Percentiles rank a stretch among this genome's conserved stretches.
Evolutionary conservation across 2,888 invertebrate genomes (phyloP).

Genomic region (Luffia ferchaultella): DNA sequence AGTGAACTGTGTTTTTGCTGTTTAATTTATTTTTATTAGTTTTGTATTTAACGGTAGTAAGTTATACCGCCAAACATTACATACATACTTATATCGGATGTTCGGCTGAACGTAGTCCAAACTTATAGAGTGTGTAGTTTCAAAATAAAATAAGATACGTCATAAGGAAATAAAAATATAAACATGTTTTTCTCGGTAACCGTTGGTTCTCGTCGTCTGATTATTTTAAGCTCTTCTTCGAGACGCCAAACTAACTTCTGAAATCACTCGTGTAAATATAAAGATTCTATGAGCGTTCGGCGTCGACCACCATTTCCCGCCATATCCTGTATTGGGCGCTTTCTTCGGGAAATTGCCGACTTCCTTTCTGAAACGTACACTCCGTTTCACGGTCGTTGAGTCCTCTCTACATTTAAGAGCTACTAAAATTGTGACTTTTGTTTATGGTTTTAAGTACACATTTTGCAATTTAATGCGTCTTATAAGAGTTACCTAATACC

Average conservation of each 20-base stretch:
- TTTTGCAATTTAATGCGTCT: too few species aligned
- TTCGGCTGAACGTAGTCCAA: background rate
- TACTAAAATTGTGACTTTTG: too few species aligned
- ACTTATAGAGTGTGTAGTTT: background rate
- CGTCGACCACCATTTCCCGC: background rate
- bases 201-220: background rate
- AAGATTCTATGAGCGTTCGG: background rate
- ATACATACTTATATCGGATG: too few species aligned
- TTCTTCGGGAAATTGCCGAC: constrained; percentile 4
- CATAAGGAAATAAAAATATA: background rate
- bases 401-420: too few species aligned
- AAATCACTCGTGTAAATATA: background rate
- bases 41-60: too few species aligned
- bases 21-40: too few species aligned
- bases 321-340: constrained; percentile 3
- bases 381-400: background rate
- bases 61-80: too few species aligned
- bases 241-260: constrained; percentile 17
- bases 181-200: background rate
- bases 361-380: constrained; percentile 1
- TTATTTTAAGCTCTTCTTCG: background rate
- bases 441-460: too few species aligned
- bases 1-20: too few species aligned
- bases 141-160: background rate
- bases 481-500: too few species aligned